These are phyloP conservation scores for Harlomillsia oculata DNA, from an alignment of 1,140 invertebrate genomes.

Conservation along the genomic window DNA sequence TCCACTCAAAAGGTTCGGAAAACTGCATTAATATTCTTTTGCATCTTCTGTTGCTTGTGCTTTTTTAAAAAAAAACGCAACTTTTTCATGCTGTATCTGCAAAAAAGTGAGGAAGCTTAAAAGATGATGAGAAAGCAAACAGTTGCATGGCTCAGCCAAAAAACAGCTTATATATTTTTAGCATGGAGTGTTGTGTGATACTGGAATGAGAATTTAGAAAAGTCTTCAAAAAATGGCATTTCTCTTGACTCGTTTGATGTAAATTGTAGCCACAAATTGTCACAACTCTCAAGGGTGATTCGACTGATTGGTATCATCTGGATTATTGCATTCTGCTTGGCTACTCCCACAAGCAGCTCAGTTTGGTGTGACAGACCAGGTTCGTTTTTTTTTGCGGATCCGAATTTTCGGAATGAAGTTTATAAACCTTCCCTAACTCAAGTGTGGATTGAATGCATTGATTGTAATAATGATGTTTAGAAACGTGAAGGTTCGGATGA, in stretches of 20 bases:
- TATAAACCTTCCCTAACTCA: neutral
- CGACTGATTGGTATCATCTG: conserved; percentile 51
- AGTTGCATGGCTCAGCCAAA: no score
- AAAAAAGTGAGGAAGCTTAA: no score
- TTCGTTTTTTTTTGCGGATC: neutral
- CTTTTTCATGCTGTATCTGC: no score
- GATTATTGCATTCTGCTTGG: conserved; percentile 52
- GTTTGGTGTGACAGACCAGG: conserved; percentile 39
- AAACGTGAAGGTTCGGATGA: neutral
- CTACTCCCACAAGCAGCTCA: conserved; percentile 58
- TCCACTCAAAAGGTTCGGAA: conserved; percentile 64
- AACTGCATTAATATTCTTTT: no score
- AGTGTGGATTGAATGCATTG: neutral
- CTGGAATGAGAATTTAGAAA: no score
- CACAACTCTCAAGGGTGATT: conserved; percentile 49
- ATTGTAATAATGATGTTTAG: neutral
- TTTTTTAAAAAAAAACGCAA: no score
- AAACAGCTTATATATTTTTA: no score
- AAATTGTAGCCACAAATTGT: conserved; percentile 28
- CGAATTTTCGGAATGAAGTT: neutral
- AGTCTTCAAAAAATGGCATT: neutral
- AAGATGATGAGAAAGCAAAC: no score
- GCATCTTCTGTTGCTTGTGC: no score
- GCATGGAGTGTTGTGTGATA: no score
- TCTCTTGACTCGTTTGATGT: neutral